Conservation (phyloP, 2,113 vertebrate species). For the Phylloscopus trochilus region DNA sequence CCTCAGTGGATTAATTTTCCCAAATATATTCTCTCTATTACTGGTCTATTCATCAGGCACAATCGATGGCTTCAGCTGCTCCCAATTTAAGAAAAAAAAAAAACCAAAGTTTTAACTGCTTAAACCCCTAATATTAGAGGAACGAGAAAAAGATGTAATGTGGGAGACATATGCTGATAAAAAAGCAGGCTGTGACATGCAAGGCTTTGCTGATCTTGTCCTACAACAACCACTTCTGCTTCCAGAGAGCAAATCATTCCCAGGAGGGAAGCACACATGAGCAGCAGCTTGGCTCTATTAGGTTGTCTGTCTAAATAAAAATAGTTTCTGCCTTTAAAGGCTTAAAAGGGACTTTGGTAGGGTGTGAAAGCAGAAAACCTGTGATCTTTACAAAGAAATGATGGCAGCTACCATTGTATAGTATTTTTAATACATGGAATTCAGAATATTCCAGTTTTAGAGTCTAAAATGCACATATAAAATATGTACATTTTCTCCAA, state of each 20-base stretch:
- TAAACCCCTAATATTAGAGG: neutral
- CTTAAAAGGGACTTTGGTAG: neutral
- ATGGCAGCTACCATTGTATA: neutral
- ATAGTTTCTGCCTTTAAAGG: neutral
- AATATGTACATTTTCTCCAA: neutral
- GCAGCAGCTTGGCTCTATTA: neutral
- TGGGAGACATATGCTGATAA: neutral
- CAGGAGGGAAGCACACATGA: neutral
- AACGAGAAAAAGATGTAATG: neutral
- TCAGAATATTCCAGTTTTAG: neutral
- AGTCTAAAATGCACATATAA: neutral
- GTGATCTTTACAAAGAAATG: neutral
- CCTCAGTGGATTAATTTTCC: neutral
- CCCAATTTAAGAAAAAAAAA: neutral
- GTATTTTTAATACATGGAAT: neutral
- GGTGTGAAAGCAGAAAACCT: neutral
- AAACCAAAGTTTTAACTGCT: neutral
- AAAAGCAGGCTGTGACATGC: neutral
- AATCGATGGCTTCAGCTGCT: neutral
- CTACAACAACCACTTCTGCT: neutral
- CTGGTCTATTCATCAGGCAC: neutral
- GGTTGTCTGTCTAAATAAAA: neutral
- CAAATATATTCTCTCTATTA: neutral
- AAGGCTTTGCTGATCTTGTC: neutral
- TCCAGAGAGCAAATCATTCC: neutral